Evolutionary conservation across 2,888 invertebrate species (phyloP).

Genomic region (Lycophotia porphyrea): DNA sequence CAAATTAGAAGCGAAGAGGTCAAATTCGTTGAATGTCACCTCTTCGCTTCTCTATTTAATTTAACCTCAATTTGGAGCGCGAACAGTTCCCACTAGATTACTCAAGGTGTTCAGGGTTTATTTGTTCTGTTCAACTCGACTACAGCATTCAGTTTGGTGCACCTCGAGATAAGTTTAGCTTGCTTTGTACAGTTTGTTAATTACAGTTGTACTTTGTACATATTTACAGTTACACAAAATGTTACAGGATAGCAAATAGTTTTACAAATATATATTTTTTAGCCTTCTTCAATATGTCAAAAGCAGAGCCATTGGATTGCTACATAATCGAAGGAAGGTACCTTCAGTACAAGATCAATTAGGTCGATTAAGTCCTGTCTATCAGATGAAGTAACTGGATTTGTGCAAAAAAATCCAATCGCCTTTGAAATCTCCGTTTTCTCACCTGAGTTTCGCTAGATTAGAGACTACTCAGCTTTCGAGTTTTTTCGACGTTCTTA

Average conservation of each 20-base stretch:
- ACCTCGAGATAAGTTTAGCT: conserved; percentile 17
- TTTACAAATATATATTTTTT: not conserved
- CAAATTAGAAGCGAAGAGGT: too few species aligned
- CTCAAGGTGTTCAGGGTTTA: conserved; percentile 22
- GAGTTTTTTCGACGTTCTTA: not conserved
- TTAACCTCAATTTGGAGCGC: not conserved
- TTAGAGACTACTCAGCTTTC: not conserved
- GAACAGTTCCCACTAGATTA: conserved; percentile 14
- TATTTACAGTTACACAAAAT: not conserved
- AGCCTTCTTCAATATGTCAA: not conserved
- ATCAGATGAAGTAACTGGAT: conserved; percentile 4
- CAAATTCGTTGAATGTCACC: not conserved
- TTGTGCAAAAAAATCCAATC: not conserved
- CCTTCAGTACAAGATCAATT: not conserved
- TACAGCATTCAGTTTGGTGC: conserved; percentile 27
- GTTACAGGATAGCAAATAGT: not conserved
- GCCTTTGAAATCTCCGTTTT: not conserved
- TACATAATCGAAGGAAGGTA: not conserved
- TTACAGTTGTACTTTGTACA: not conserved
- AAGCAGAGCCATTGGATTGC: not conserved
- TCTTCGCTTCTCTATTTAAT: conserved; percentile 8
- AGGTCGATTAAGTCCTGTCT: conserved; percentile 2
- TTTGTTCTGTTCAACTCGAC: conserved; percentile 29
- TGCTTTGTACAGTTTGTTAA: not conserved
- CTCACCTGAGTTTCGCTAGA: not conserved